Conservation (phyloP, 2,888 invertebrate species). For the Ochropacha duplaris region DNA sequence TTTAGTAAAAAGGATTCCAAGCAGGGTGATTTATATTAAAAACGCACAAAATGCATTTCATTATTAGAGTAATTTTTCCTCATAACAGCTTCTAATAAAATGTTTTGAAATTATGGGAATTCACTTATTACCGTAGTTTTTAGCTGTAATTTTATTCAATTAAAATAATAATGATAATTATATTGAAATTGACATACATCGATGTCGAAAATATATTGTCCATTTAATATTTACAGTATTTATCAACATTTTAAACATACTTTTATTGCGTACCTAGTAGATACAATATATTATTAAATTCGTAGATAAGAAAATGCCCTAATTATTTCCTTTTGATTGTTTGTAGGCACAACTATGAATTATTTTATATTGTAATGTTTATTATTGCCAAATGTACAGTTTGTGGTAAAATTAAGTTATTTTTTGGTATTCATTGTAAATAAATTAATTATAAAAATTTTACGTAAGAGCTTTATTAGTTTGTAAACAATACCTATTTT, state of each 20-base stretch:
- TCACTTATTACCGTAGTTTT: conserved; percentile 34
- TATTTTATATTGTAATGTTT: conserved; percentile 23
- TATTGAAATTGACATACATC: conserved; percentile 27
- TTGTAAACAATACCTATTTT: background rate
- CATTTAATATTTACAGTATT: conserved; percentile 29
- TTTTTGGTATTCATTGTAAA: conserved; percentile 41
- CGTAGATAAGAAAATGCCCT: background rate
- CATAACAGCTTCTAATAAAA: conserved; percentile 29
- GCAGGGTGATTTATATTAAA: conserved; percentile 62
- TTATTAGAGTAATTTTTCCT: conserved; percentile 24
- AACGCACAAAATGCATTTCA: conserved; percentile 64
- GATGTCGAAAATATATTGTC: conserved; percentile 40
- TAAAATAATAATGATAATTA: conserved; percentile 28
- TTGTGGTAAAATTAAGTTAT: conserved; percentile 39
- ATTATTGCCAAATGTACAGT: conserved; percentile 60
- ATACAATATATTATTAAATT: background rate
- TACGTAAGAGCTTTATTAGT: background rate
- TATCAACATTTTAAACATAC: conserved; percentile 9
- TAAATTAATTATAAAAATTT: conserved; percentile 35
- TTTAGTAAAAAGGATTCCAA: conserved; percentile 41
- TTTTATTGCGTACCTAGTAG: conserved; percentile 23
- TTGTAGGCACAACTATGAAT: conserved; percentile 38
- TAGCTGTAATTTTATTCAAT: conserved; percentile 45
- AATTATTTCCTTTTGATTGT: conserved; percentile 21
- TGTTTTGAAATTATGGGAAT: conserved; percentile 26